Evolutionary conservation across 2,797 vertebrate species (phyloP).

Genomic region (Valencia hispanica): DNA sequence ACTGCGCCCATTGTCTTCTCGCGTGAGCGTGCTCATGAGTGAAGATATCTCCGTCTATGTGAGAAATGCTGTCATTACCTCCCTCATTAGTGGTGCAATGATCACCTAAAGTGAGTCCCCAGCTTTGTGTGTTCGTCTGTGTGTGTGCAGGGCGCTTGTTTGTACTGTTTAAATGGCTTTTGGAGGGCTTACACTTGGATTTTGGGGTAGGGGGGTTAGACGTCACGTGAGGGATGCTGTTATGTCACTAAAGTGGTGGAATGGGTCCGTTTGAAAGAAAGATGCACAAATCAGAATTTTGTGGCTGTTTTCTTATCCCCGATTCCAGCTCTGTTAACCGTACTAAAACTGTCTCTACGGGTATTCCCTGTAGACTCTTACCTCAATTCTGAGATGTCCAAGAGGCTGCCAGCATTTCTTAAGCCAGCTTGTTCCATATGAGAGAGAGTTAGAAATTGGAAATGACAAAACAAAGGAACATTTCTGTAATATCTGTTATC

Average conservation of each 20-base stretch:
- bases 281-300: background rate
- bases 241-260: background rate
- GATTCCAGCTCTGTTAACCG: background rate
- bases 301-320: background rate
- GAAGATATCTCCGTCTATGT: conserved; percentile 68
- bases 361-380: background rate
- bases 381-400: background rate
- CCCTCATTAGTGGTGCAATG: conserved; percentile 78
- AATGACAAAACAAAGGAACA: too few species aligned
- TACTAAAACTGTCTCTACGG: background rate
- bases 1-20: conserved; percentile 45
- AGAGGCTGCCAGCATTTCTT: background rate
- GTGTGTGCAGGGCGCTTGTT: conserved; percentile 9
- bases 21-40: conserved; percentile 41
- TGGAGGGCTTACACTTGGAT: conserved; percentile 7
- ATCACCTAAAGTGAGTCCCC: conserved; percentile 66
- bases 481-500: background rate
- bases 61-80: conserved; percentile 78
- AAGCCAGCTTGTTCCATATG: too few species aligned
- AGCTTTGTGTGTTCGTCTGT: conserved; percentile 34
- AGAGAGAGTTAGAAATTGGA: too few species aligned
- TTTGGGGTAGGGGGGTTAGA: background rate
- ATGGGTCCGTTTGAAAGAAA: background rate
- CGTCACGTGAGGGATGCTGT: background rate
- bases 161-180: conserved; percentile 17